Conservation (phyloP, 2,797 vertebrate genomes). For the Micropoecilia bifurca region DNA sequence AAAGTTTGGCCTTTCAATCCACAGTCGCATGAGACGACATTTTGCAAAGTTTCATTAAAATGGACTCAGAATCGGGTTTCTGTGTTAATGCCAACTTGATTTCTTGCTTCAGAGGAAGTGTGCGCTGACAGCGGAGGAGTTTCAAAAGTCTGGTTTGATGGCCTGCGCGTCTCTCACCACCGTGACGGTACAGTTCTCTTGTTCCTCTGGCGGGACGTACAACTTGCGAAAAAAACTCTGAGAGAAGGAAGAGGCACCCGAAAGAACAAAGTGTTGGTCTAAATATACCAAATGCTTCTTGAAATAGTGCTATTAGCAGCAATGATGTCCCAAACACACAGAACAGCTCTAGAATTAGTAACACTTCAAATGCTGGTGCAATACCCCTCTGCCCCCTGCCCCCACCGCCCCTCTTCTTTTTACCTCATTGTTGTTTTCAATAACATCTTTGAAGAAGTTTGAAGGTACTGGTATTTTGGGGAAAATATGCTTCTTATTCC, state of each 20-base stretch:
- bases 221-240: constrained; percentile 27
- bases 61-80: too few relatives aligned
- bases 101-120: not conserved
- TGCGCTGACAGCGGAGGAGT: too few relatives aligned
- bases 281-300: not conserved
- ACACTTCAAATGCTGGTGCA: not conserved
- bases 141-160: not conserved
- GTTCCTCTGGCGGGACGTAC: constrained; percentile 34
- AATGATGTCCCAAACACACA: not conserved
- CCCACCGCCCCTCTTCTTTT: not conserved
- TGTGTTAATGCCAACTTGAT: not conserved
- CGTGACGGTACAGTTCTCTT: constrained; percentile 44
- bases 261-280: not conserved
- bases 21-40: not conserved
- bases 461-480: constrained; percentile 61
- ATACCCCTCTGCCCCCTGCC: rapidly evolving
- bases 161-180: constrained; percentile 31
- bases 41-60: not conserved
- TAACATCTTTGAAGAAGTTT: constrained; percentile 57
- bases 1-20: not conserved
- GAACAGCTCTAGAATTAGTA: not conserved
- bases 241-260: not conserved
- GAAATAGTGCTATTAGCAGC: not conserved
- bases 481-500: constrained; percentile 54
- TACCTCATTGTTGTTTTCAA: constrained; percentile 60